Evolutionary conservation across 2,888 invertebrate species (phyloP).

Genomic region (Pyrocoelia pectoralis): DNA sequence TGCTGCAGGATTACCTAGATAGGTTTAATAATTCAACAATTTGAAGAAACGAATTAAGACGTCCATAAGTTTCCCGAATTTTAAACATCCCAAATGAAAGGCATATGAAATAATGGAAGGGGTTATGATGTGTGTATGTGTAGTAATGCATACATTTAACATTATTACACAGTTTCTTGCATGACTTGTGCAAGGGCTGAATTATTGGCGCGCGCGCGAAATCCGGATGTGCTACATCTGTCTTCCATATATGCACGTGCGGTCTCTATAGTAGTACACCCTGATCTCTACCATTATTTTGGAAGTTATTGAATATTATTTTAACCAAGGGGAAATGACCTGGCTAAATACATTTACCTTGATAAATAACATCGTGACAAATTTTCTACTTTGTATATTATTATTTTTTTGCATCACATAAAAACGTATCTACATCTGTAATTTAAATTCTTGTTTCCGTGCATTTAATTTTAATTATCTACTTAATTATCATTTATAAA

Average conservation of each 20-base stretch:
- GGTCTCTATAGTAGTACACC: slow-evolving; percentile 21
- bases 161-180: slow-evolving; percentile 13
- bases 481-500: neutral
- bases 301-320: slow-evolving; percentile 16
- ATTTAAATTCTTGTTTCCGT: neutral
- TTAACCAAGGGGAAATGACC: slow-evolving; percentile 11
- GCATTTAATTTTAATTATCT: neutral
- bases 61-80: slow-evolving; percentile 6
- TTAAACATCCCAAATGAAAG: no score
- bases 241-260: slow-evolving; percentile 41
- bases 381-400: neutral
- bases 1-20: no score
- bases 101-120: no score
- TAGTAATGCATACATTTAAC: slow-evolving; percentile 15
- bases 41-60: no score
- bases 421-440: neutral
- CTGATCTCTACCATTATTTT: slow-evolving; percentile 25
- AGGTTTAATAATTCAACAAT: no score
- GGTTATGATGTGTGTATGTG: no score
- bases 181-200: slow-evolving; percentile 18
- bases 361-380: slow-evolving; percentile 6
- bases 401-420: neutral
- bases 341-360: slow-evolving; percentile 8
- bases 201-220: slow-evolving; percentile 36
- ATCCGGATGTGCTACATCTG: slow-evolving; percentile 43